Evolutionary conservation across 2,113 vertebrate species (phyloP).

Genomic region (Dermatemys mawii): DNA sequence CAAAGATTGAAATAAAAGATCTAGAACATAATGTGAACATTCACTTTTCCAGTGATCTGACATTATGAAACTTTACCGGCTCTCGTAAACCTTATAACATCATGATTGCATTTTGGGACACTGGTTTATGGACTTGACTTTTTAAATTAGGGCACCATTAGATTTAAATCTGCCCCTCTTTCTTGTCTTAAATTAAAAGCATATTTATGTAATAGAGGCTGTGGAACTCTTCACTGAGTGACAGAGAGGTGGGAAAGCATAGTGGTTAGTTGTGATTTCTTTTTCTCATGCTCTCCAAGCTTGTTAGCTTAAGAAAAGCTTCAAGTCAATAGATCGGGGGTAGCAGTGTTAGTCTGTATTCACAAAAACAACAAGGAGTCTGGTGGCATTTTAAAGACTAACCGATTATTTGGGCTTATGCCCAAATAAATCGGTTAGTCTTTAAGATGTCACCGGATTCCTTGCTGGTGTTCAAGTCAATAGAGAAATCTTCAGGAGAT

Average conservation of each 20-base stretch:
- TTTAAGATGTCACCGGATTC: no score
- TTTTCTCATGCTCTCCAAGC: background rate
- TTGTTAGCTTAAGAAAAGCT: background rate
- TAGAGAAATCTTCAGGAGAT: background rate
- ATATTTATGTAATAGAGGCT: background rate
- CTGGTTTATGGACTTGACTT: background rate
- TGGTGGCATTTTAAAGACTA: no score
- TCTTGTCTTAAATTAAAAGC: background rate
- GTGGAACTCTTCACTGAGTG: background rate
- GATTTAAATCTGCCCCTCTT: background rate
- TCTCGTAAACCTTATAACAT: background rate
- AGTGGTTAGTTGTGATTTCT: background rate
- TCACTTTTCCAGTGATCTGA: background rate
- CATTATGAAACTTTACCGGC: background rate
- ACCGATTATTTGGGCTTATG: no score
- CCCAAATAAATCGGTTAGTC: no score
- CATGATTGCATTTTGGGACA: conserved; percentile 27
- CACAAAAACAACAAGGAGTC: no score
- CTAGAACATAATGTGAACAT: background rate
- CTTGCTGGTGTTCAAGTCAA: no score
- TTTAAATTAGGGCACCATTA: background rate
- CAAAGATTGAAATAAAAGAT: background rate
- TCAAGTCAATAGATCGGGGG: background rate
- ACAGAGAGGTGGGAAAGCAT: background rate
- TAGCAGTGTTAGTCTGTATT: no score